Percentiles rank a stretch among this genome's conserved stretches.
Conservation (phyloP, 2,797 vertebrate species). For the Tokudaia tokunoshimensis region DNA sequence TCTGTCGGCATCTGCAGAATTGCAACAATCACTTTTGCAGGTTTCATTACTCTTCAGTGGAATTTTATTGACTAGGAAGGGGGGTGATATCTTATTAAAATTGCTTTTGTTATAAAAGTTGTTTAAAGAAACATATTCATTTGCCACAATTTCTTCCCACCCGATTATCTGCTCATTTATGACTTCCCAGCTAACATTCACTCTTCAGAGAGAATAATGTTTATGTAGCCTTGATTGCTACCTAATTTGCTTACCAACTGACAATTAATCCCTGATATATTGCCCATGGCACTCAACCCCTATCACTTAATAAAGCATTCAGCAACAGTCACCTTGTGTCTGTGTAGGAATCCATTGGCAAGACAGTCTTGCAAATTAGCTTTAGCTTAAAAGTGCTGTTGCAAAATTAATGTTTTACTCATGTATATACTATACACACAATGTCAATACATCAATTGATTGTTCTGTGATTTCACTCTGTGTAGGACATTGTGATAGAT, state of each 20-base stretch:
- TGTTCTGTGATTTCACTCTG: not conserved
- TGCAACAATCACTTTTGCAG: conserved; percentile 29
- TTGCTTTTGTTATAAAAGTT: conserved; percentile 72
- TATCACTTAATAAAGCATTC: conserved; percentile 75
- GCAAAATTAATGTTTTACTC: not conserved
- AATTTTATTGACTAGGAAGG: conserved; percentile 67
- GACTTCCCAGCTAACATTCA: conserved; percentile 78
- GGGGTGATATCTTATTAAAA: conserved; percentile 81
- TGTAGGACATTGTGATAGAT: not conserved
- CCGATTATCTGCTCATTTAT: conserved; percentile 85
- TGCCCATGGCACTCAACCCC: conserved; percentile 54
- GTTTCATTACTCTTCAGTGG: conserved; percentile 74
- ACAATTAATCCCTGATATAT: conserved; percentile 85
- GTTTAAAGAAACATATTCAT: conserved; percentile 79
- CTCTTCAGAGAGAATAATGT: conserved; percentile 83
- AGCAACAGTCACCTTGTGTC: conserved; percentile 66
- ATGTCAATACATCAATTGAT: not conserved
- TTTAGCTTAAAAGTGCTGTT: conserved; percentile 58
- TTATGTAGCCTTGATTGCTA: conserved; percentile 81
- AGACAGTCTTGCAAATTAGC: conserved; percentile 25
- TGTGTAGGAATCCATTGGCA: conserved; percentile 63
- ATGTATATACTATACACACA: not conserved
- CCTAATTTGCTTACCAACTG: conserved; percentile 83
- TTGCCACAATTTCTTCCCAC: conserved; percentile 72
- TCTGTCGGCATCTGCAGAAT: conserved; percentile 1